Evolutionary conservation across 2,113 vertebrate genomes (phyloP).

Genomic region (Anguilla rostrata): DNA sequence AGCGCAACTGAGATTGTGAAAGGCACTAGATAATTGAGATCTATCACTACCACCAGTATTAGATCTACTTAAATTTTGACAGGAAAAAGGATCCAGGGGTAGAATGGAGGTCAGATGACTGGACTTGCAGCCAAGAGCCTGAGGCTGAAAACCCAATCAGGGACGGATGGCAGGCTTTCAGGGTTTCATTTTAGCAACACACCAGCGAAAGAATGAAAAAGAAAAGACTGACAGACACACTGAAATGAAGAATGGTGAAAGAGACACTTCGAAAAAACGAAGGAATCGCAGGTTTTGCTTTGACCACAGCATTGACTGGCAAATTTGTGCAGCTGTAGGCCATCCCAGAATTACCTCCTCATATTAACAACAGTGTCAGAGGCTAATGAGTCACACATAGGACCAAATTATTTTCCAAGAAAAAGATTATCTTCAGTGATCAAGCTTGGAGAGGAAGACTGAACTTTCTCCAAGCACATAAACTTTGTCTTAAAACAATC

Average conservation of each 20-base stretch:
- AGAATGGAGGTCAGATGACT: background rate
- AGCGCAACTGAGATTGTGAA: no score
- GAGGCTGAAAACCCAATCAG: no score
- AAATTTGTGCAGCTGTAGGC: constrained; percentile 20
- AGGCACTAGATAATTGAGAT: no score
- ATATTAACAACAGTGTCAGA: constrained; percentile 1
- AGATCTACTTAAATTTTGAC: background rate
- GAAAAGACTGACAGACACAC: background rate
- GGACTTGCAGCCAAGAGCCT: background rate
- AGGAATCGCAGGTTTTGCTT: background rate
- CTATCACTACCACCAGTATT: no score
- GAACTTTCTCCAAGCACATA: no score
- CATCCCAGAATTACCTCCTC: background rate
- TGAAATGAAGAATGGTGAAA: background rate
- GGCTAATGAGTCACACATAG: background rate
- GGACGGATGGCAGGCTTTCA: background rate
- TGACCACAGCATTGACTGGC: background rate
- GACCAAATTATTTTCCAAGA: background rate
- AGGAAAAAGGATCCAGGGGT: background rate
- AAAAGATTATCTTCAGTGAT: background rate
- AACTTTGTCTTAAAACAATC: no score
- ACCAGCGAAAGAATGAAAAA: background rate
- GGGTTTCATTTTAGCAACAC: background rate
- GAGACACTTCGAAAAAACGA: background rate
- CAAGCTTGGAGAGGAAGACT: no score